A percentile compares a stretch with the other conserved stretches of the same genome.
Conservation (phyloP, 2,113 vertebrate genomes). For the Gallinago jamesoni region DNA sequence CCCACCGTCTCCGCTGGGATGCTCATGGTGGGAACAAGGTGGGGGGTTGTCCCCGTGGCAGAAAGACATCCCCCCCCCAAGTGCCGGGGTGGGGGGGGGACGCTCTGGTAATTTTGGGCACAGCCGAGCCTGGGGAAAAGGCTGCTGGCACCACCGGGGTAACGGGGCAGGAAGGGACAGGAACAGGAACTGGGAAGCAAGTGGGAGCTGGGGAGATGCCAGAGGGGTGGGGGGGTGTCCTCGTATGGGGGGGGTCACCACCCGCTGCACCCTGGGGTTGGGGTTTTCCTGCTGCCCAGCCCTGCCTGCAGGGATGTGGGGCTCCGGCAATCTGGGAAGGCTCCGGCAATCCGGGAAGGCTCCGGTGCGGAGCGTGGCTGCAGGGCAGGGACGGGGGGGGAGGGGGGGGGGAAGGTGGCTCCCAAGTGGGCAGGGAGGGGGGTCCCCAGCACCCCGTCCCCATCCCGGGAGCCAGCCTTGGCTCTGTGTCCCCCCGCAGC, state of each 20-base stretch:
- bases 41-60: neutral
- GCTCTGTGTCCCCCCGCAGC: rapidly evolving
- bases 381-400: neutral
- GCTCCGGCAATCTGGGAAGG: neutral
- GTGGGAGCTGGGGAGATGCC: neutral
- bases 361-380: neutral
- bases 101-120: neutral
- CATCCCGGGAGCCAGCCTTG: rapidly evolving
- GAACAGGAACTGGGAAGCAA: slow-evolving; percentile 12
- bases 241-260: neutral
- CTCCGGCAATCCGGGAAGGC: neutral
- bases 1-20: neutral
- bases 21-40: rapidly evolving
- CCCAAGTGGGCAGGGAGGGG: neutral
- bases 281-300: neutral
- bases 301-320: neutral
- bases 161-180: neutral
- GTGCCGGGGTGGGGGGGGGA: neutral
- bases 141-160: neutral
- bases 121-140: rapidly evolving
- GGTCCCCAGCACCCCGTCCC: neutral
- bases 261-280: rapidly evolving
- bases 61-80: no score
- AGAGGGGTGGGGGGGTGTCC: neutral
- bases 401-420: neutral